A percentile compares a stretch with the other conserved stretches of the same genome.
Conservation (phyloP, 2,797 vertebrate species). For the Cuniculus paca region DNA sequence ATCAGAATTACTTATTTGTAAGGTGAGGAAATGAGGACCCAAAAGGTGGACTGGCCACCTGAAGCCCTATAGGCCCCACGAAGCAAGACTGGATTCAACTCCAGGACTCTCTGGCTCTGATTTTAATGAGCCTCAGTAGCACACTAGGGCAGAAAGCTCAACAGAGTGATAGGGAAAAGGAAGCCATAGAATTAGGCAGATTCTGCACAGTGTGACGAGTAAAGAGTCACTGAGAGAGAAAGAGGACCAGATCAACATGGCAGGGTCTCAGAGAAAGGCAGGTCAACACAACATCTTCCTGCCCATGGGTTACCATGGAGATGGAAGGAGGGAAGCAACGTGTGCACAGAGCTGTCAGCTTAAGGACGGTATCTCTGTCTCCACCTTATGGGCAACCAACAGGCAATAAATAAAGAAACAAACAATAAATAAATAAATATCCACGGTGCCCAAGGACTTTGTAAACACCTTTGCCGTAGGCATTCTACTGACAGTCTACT, state of each 20-base stretch:
- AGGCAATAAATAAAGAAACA: background rate
- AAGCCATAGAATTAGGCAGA: too few relatives aligned
- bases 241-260: background rate
- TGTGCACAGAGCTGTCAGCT: background rate
- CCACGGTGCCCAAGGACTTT: background rate
- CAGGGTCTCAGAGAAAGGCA: background rate
- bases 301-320: fast-evolving
- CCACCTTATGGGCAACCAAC: background rate
- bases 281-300: background rate
- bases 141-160: background rate
- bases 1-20: background rate
- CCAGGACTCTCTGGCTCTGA: background rate
- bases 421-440: background rate
- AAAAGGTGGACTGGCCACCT: background rate
- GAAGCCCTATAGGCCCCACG: background rate
- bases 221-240: background rate
- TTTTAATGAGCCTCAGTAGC: background rate
- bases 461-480: background rate
- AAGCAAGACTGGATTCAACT: background rate
- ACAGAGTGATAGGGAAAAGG: too few relatives aligned
- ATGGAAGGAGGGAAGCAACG: background rate
- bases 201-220: fast-evolving
- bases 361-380: background rate
- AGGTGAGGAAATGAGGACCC: background rate
- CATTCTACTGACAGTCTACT: background rate